Evolutionary conservation across 2,113 vertebrate species (phyloP).

Genomic region (Rhinoptilus africanus): DNA sequence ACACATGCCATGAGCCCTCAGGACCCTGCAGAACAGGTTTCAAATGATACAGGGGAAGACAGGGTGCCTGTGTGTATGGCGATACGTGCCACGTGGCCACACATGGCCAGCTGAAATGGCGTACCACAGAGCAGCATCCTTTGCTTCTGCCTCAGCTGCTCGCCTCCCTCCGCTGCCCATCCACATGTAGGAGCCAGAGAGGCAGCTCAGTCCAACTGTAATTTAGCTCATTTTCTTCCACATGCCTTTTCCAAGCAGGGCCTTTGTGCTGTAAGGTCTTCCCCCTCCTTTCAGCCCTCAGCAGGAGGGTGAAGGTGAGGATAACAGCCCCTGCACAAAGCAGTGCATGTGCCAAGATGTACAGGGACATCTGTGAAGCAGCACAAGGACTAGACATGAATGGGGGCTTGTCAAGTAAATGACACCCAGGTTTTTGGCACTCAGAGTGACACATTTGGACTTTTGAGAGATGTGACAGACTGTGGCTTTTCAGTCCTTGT

Average conservation of each 20-base stretch:
- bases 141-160: not conserved
- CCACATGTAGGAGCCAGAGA: not conserved
- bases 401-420: conserved; percentile 1
- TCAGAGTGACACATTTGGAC: conserved; percentile 4
- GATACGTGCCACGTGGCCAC: not conserved
- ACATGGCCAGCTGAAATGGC: not conserved
- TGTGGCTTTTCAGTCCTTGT: conserved; percentile 22
- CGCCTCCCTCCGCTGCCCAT: not conserved
- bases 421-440: conserved; percentile 17
- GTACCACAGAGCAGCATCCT: not conserved
- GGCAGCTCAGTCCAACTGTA: not conserved
- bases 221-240: not conserved
- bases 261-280: not conserved
- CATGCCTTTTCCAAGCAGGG: not conserved
- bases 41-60: not conserved
- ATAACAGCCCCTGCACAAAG: not conserved
- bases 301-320: not conserved
- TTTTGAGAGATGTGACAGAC: not conserved
- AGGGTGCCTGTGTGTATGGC: not conserved
- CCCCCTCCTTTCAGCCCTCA: not conserved
- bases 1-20: not conserved
- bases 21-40: not conserved
- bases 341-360: not conserved
- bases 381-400: not conserved
- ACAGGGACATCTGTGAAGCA: not conserved